Percentiles rank a stretch among this genome's conserved stretches.
Evolutionary conservation across 2,113 vertebrate species (phyloP).

Genomic region (Tauraco erythrolophus): DNA sequence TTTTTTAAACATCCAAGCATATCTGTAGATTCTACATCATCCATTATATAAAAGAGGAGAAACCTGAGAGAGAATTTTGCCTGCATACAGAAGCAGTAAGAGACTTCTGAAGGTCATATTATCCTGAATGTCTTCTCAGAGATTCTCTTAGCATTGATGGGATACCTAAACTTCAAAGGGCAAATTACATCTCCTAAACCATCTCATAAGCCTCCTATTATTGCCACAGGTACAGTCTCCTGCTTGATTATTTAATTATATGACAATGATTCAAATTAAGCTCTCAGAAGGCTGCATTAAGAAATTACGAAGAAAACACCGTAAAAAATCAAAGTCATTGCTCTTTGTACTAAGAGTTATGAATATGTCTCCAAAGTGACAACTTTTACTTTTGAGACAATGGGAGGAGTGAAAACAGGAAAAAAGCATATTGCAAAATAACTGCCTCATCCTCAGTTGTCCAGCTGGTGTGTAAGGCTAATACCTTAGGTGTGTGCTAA

Average conservation of each 20-base stretch:
- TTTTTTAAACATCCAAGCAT: neutral
- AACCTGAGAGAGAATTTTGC: neutral
- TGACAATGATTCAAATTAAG: neutral
- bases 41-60: neutral
- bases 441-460: neutral
- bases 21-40: neutral
- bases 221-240: neutral
- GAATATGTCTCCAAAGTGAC: neutral
- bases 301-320: neutral
- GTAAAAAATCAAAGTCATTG: neutral
- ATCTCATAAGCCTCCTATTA: neutral
- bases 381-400: neutral
- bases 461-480: neutral
- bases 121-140: neutral
- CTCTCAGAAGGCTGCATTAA: neutral
- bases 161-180: neutral
- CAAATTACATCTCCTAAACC: neutral
- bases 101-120: neutral
- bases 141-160: neutral
- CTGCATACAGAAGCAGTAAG: neutral
- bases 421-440: neutral
- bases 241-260: neutral
- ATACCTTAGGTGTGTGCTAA: too few species aligned
- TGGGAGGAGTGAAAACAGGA: fast-evolving
- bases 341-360: neutral